These are phyloP conservation scores for Enteromius fasciolatus DNA, from an alignment of 2,797 vertebrate species.

Conservation along the genomic window DNA sequence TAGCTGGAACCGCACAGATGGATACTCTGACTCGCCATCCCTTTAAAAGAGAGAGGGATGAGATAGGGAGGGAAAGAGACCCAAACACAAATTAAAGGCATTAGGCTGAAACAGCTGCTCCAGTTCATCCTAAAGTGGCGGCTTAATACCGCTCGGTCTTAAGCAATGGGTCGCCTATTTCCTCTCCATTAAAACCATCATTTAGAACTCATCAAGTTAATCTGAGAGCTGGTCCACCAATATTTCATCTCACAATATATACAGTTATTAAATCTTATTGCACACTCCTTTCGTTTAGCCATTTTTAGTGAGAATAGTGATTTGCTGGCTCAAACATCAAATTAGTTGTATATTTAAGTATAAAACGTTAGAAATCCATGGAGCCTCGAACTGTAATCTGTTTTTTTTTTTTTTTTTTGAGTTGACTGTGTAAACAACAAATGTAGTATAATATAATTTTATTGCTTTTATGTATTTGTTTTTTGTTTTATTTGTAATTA, in stretches of 20 bases:
- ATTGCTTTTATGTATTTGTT: not conserved
- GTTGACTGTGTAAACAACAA: no score
- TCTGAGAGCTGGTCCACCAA: not conserved
- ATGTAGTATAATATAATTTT: not conserved
- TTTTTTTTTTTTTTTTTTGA: no score
- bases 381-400: not conserved
- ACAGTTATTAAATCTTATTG: not conserved
- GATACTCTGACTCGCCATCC: slow-evolving; percentile 43
- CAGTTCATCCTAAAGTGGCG: slow-evolving; percentile 43
- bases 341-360: not conserved
- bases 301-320: not conserved
- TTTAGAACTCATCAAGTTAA: slow-evolving; percentile 49
- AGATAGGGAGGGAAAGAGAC: slow-evolving; percentile 17
- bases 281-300: not conserved
- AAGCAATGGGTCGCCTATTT: slow-evolving; percentile 41
- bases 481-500: not conserved
- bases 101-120: slow-evolving; percentile 60
- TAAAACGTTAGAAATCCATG: not conserved
- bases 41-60: slow-evolving; percentile 36
- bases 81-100: slow-evolving; percentile 53
- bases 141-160: slow-evolving; percentile 14
- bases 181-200: slow-evolving; percentile 26
- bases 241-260: slow-evolving; percentile 1
- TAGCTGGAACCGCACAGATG: slow-evolving; percentile 53
- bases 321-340: not conserved